Percentiles rank a stretch among this genome's conserved stretches.
phyloP scores from a whole-genome alignment of 2,888 invertebrate genomes.

The Drosophila melanocephala region DNA sequence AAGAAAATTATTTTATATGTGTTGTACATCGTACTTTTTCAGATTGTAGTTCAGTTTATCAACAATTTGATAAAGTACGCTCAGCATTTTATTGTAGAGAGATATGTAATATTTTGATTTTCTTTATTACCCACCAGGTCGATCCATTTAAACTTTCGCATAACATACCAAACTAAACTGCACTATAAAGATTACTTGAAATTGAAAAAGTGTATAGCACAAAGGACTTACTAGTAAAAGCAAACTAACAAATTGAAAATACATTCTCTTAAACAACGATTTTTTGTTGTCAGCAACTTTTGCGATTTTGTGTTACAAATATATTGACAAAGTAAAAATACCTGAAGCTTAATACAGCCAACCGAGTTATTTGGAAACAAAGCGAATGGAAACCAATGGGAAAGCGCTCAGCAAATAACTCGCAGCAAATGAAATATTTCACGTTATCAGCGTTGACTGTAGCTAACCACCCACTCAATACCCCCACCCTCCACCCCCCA shows the following conservation, averaged over 20 bases:
- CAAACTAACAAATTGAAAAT: background rate
- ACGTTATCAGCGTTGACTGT: constrained; percentile 39
- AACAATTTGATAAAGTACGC: background rate
- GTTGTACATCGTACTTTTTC: background rate
- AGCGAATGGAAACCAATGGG: constrained; percentile 37
- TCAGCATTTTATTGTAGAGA: background rate
- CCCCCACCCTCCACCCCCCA: background rate
- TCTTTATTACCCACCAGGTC: background rate
- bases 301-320: constrained; percentile 13
- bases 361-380: constrained; percentile 47
- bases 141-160: background rate
- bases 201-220: background rate
- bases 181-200: background rate
- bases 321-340: constrained; percentile 22
- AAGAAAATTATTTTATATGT: background rate
- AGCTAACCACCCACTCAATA: background rate
- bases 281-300: background rate
- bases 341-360: constrained; percentile 21
- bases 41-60: background rate
- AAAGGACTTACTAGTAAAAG: background rate
- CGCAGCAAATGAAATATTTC: constrained; percentile 79
- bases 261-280: background rate
- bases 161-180: background rate
- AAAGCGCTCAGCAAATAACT: constrained; percentile 72
- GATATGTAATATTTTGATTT: background rate